Base-by-base conservation (phyloP, 2,888 invertebrate genomes). In the Monochamus alternatus region DNA sequence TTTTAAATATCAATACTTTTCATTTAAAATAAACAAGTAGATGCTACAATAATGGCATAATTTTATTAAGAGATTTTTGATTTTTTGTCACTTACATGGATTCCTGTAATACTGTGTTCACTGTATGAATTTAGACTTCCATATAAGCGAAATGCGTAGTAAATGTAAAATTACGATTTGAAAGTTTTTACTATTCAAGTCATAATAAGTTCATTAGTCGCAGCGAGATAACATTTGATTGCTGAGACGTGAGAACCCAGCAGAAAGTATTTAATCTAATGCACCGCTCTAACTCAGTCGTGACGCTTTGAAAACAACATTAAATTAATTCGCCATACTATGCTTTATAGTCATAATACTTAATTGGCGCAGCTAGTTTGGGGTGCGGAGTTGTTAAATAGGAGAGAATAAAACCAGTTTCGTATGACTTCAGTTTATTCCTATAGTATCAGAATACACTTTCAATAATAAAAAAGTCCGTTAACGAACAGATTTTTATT, bases 321-420 rank as follows among this genome's bases (percentile, higher is more conserved):
- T 51, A 62, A 70, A 44, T 63, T 60, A 71, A 71, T 71, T 63
- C 59, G 59, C 59, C 68, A 63, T 63, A 71, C 52, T 71, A 52
- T 63, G 55, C 63, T 71, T 43, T 51, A 12, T 43, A 59, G 68
- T 44, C 58, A 58, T 68, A 69, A 44, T 31, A 62, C 44, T 69
- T 60, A 69, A 69, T 69, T 69, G 69, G 59, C 60, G 60, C 10
- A 60, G 60, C 59, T 51, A 62, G 62, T 60, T 69, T 31, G 31
- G 47, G 47, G 22, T 55, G 43, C 12, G 44, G 32, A 62, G 62
- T 47, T 69, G 60, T 62, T 47, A 69, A 69, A 69, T 59, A 51
- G 30, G 43, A 59, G 5, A 69, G 47, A 10, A 60, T 69, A 68
- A 68, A 59, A 44, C 44, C 59, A 58, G 38, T 38, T 38, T 69